Evolutionary conservation across 2,888 invertebrate species (phyloP), one percentile per base, ranked within the genome.

Genomic region (Timandra comae): DNA sequence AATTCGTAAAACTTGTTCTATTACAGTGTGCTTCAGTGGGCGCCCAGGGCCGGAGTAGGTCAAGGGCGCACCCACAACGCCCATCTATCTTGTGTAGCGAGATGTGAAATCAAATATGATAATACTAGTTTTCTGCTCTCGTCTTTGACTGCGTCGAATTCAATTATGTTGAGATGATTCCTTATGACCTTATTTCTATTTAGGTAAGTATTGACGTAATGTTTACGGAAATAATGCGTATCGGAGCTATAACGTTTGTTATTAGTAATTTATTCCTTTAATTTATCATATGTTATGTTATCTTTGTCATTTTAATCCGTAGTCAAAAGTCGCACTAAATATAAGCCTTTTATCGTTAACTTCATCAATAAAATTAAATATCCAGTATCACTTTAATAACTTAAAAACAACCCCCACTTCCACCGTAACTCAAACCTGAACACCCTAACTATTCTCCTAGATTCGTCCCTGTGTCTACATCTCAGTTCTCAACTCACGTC

Each of bases 401-500:
- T 6, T 24, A 24, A 10, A 4, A 3, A 10, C 2, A 9, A 6
- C 11, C 11, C 4, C 10, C 7, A 1, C 2, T 10, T 6, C 4
- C 10, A 7, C 6, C 11, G 11, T 24, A 3, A 4, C 0, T 5
- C 7, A n/a, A n/a, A n/a, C n/a, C n/a, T n/a, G n/a, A n/a, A n/a
- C n/a, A n/a, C n/a, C n/a, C n/a, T n/a, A n/a, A n/a, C n/a, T n/a
- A n/a, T n/a, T n/a, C n/a, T n/a, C n/a, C 24, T 45, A 36, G 33
- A 35, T 33, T 38, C 41, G n/a, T 12, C n/a, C 25, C 29, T 11
- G 5, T 40, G 27, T 33, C 37, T 33, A 10, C 32, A 30, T 30
- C 39, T 65, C 48, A 31, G 46, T 41, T 49, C 36, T 16, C 70
- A 13, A 26, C 38, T 49, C 72, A 70, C 73, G 72, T 70, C 43